phyloP scores from a whole-genome alignment of 2,113 vertebrate genomes.

The Myotis yumanensis region DNA sequence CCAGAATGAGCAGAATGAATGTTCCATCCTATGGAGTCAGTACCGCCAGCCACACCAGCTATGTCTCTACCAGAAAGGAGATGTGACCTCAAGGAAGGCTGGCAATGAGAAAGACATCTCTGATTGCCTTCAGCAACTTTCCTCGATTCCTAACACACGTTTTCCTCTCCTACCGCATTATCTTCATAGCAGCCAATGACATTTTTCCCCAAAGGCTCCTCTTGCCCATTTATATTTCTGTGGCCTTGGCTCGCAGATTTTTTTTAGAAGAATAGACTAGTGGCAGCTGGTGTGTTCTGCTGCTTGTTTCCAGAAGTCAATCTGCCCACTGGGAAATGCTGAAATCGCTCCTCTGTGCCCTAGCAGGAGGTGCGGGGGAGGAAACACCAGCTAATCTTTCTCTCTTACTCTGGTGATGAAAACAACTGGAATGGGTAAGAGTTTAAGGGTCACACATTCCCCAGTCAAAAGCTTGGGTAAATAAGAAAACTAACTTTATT shows the following conservation, averaged over 20 bases:
- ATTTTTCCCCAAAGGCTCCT: slow-evolving; percentile 40
- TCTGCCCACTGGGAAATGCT: slow-evolving; percentile 7
- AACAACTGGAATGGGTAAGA: background rate
- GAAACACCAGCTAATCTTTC: background rate
- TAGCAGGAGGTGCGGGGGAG: background rate
- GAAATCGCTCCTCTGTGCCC: background rate
- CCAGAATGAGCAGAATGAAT: background rate
- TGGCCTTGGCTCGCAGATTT: background rate
- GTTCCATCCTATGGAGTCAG: background rate
- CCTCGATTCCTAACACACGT: background rate
- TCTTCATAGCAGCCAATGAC: background rate
- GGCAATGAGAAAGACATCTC: background rate
- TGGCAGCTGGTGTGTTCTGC: background rate
- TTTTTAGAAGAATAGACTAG: background rate
- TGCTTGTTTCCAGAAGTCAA: background rate
- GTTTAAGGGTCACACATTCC: background rate
- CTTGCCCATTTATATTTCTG: background rate
- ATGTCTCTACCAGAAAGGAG: background rate
- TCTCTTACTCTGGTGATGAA: background rate
- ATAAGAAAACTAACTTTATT: background rate
- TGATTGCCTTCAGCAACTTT: background rate
- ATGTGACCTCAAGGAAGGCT: background rate
- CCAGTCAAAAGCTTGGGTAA: background rate
- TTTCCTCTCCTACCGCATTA: background rate
- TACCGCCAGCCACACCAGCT: background rate